A percentile compares a stretch with the other conserved stretches of the same genome.
phyloP scores from a whole-genome alignment of 2,113 vertebrate genomes.

The Tragelaphus buxtoni region DNA sequence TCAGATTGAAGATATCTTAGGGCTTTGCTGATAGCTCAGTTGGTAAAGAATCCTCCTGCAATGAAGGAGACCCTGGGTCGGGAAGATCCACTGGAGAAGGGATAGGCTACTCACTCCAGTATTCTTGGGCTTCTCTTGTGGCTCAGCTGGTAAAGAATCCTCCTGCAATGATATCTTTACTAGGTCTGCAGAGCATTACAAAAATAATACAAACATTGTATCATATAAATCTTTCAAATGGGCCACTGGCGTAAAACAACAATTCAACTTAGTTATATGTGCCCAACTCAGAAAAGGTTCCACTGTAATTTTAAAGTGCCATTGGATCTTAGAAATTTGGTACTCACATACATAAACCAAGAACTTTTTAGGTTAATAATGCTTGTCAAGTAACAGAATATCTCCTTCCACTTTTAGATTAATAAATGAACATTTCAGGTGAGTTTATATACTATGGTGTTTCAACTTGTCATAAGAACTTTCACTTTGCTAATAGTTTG shows the following conservation, averaged over 20 bases:
- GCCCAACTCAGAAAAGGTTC: background rate
- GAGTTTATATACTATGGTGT: background rate
- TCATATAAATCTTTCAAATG: background rate
- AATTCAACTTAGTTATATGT: background rate
- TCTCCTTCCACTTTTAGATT: background rate
- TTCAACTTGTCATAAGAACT: background rate
- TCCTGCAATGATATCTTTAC: background rate
- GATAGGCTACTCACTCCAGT: background rate
- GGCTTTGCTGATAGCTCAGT: background rate
- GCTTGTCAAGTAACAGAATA: background rate
- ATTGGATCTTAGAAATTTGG: slow-evolving; percentile 23
- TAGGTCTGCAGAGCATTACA: background rate
- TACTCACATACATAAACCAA: background rate
- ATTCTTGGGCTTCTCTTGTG: background rate
- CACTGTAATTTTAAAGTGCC: background rate
- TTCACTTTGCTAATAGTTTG: background rate
- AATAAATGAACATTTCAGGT: background rate
- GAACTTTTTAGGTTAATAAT: background rate
- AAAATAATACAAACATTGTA: background rate
- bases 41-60: background rate
- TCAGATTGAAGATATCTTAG: background rate
- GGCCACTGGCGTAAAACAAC: background rate
- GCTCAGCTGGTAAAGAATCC: background rate
- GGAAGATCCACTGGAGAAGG: background rate
- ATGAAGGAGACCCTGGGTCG: background rate